Evolutionary conservation across 1,140 invertebrate genomes (phyloP).

Genomic region (Aricia agestis): DNA sequence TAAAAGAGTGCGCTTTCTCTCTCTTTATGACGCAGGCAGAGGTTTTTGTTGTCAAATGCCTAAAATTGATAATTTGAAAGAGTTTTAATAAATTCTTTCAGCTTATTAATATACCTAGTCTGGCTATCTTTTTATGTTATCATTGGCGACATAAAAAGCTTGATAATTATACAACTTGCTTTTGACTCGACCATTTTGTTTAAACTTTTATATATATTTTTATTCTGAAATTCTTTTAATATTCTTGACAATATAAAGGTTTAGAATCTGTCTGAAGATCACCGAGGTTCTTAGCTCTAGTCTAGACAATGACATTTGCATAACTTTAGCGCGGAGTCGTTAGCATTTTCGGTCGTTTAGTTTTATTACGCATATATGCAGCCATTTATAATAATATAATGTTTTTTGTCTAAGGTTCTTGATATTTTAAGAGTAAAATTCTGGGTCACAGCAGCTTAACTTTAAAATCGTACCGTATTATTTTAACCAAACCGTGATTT

Average conservation of each 20-base stretch:
- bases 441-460: too few species aligned
- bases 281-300: background rate
- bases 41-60: too few species aligned
- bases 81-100: too few species aligned
- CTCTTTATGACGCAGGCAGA: too few species aligned
- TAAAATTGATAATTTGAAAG: too few species aligned
- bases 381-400: background rate
- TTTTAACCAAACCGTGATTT: too few species aligned
- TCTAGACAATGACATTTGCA: slow-evolving; percentile 1
- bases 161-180: background rate
- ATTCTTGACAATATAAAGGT: background rate
- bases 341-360: background rate
- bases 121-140: background rate
- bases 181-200: too few species aligned
- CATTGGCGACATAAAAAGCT: background rate
- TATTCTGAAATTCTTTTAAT: background rate
- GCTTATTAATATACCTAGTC: too few species aligned
- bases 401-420: background rate
- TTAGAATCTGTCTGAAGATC: background rate
- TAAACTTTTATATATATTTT: background rate
- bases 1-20: too few species aligned
- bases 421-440: background rate
- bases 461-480: too few species aligned
- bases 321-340: background rate
- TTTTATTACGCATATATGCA: background rate